These are phyloP conservation scores for Potamilus streckersoni DNA, from an alignment of 1,140 invertebrate genomes.

Conservation along the genomic window DNA sequence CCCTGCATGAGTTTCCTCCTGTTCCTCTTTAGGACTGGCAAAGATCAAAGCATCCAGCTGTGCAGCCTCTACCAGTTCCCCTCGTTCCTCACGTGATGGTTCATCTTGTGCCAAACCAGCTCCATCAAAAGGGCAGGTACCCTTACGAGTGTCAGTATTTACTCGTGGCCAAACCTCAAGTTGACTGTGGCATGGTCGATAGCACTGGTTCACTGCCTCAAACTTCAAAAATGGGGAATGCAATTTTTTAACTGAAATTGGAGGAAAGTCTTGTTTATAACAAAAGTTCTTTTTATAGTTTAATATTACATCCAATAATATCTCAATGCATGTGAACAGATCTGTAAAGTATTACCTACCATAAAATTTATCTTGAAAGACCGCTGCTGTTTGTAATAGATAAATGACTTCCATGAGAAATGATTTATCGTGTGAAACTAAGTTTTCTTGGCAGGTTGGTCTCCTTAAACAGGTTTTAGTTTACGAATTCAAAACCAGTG, in stretches of 20 bases:
- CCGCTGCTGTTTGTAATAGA: too few species aligned
- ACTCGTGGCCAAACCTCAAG: conserved; percentile 44
- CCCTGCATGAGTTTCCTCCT: conserved; percentile 3
- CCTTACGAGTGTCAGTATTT: conserved; percentile 43
- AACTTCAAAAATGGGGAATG: conserved; percentile 48
- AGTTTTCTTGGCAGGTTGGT: too few species aligned
- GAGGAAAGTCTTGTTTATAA: background rate
- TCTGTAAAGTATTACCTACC: too few species aligned
- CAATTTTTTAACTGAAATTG: conserved; percentile 41
- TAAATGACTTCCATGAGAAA: too few species aligned
- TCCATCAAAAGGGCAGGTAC: conserved; percentile 58
- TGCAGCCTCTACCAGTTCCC: conserved; percentile 33
- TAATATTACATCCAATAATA: too few species aligned
- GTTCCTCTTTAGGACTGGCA: conserved; percentile 4
- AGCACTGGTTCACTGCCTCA: conserved; percentile 40
- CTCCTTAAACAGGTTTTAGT: too few species aligned
- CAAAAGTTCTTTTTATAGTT: too few species aligned
- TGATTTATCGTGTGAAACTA: too few species aligned
- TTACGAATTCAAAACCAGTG: too few species aligned
- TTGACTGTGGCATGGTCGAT: conserved; percentile 39
- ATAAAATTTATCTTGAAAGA: too few species aligned
- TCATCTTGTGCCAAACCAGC: conserved; percentile 22
- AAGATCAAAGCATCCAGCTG: conserved; percentile 17
- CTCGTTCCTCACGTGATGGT: conserved; percentile 34
- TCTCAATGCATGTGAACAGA: too few species aligned